Evolutionary conservation across 2,113 vertebrate species (phyloP).

Genomic region (Toxotes chatareus): DNA sequence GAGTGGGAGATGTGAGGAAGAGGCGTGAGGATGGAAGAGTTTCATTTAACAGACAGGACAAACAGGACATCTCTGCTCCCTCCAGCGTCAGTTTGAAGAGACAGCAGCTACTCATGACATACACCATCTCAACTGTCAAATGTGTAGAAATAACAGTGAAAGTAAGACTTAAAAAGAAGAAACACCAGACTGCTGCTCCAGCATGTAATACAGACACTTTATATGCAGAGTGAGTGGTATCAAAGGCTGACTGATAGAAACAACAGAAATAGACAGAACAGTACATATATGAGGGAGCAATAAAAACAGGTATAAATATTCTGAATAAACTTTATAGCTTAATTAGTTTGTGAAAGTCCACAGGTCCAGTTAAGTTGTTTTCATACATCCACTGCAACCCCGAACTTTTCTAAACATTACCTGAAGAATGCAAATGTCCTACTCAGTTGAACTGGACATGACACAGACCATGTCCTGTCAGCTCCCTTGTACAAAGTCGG

Average conservation of each 20-base stretch:
- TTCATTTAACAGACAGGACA: background rate
- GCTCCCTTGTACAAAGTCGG: too few species aligned
- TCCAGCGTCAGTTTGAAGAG: background rate
- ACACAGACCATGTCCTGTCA: too few species aligned
- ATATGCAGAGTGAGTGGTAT: background rate
- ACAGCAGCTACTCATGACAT: background rate
- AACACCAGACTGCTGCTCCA: too few species aligned
- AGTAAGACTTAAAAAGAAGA: background rate
- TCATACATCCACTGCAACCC: background rate
- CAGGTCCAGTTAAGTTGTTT: background rate
- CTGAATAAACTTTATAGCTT: background rate
- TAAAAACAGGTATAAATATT: background rate
- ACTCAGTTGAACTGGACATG: too few species aligned
- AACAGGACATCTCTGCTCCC: background rate
- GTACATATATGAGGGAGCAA: background rate
- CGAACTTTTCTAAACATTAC: too few species aligned
- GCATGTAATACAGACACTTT: background rate
- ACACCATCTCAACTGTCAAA: background rate
- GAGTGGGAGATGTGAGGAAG: background rate
- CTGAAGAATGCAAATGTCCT: too few species aligned
- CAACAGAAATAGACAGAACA: background rate
- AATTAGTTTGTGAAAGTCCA: background rate
- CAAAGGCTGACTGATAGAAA: background rate
- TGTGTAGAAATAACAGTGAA: background rate
- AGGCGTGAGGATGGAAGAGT: background rate